Base-by-base conservation (phyloP, 2,888 invertebrate genomes). In the Hesperia comma region DNA sequence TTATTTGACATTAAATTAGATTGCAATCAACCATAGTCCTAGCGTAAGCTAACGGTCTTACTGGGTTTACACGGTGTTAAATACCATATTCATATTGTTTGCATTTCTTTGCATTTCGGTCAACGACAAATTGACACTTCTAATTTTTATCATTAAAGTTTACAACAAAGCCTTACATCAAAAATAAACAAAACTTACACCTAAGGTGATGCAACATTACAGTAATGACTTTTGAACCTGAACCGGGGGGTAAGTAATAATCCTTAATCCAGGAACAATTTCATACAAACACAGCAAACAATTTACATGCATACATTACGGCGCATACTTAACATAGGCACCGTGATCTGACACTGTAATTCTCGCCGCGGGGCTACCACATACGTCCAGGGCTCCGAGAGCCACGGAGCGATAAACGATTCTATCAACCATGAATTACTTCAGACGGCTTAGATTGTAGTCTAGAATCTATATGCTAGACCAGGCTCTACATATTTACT, bases 251-350 rank as follows among this genome's bases (percentile, higher is more conserved):
- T 46, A 6, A 46, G 43, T 46, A 46, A 46, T 46, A 46, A 17
- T 15, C 43, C 17, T 46, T 46, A 46, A 46, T 46, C 43, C n/a
- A 21, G 53, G 53, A 26, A 53, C 43, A 17, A 46, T 46, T 46
- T 46, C 43, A 46, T 15, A 46, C 43, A 46, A 46, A 46, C n/a
- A 43, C 43, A 43, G 43, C 43, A 43, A 43, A 43, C 43, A 43
- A 43, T 43, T 43, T 43, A 43, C 43, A 15, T 10, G 15, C 43
- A 43, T 43, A 46, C 43, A 46, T 46, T 46, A 46, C 43, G 7
- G 17, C 15, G 8, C 7, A 17, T 15, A 46, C 43, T 46, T 46
- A 46, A 46, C 43, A 46, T 46, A 46, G 43, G 43, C 43, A 46
- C 43, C 14, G 43, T 7, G 43, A 46, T 46, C 43, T 46, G 43